A percentile compares a stretch with the other conserved stretches of the same genome.
These are phyloP conservation scores for Loris lydekkerianus DNA, from an alignment of 2,797 vertebrate species.

Conservation along the genomic window DNA sequence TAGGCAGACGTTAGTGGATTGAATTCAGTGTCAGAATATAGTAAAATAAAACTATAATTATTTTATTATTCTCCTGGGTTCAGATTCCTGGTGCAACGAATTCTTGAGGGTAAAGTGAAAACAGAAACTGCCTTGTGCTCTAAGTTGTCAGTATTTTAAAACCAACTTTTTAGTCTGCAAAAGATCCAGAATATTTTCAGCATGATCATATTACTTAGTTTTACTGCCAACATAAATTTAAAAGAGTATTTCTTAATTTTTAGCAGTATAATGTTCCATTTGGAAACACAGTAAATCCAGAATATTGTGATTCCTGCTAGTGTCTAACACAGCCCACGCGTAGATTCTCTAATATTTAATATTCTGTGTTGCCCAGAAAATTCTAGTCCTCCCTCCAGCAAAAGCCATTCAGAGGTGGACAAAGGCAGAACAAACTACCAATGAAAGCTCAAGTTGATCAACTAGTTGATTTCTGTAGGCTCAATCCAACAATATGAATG, in stretches of 20 bases:
- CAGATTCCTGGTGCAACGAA: slow-evolving; percentile 84
- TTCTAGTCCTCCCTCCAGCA: neutral
- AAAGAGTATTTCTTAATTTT: slow-evolving; percentile 87
- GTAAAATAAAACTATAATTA: slow-evolving; percentile 88
- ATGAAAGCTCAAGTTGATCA: neutral
- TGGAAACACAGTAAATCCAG: slow-evolving; percentile 60
- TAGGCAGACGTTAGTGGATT: slow-evolving; percentile 80
- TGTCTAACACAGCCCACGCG: neutral
- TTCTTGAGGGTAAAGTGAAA: slow-evolving; percentile 87
- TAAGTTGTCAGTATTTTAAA: slow-evolving; percentile 85
- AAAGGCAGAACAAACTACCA: neutral
- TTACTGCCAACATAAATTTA: slow-evolving; percentile 86
- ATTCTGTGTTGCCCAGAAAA: neutral
- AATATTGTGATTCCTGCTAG: neutral
- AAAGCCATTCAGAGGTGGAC: neutral
- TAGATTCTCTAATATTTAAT: slow-evolving; percentile 8
- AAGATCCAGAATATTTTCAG: slow-evolving; percentile 81
- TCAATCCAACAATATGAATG: neutral
- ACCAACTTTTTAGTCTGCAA: slow-evolving; percentile 81
- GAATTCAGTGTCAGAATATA: slow-evolving; percentile 85
- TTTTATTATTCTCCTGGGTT: slow-evolving; percentile 87
- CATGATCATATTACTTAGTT: slow-evolving; percentile 80
- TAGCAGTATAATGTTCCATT: slow-evolving; percentile 83
- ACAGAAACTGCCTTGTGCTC: slow-evolving; percentile 88
- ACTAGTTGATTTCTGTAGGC: neutral